Evolutionary conservation across 2,888 invertebrate genomes (phyloP).

Genomic region (Dascillus cervinus): DNA sequence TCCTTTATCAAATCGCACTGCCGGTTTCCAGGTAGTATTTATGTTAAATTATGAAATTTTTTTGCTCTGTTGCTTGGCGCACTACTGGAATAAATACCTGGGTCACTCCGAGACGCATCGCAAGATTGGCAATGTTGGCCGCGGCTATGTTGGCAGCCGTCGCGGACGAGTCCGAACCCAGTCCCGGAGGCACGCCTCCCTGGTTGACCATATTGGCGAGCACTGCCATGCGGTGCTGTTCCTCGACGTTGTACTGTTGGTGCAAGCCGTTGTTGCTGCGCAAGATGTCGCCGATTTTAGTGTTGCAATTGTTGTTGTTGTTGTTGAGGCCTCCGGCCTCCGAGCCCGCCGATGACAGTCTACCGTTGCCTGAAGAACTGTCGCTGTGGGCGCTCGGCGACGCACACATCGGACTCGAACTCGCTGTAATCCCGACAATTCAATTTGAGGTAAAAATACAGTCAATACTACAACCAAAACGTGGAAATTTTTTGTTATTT

Average conservation of each 20-base stretch:
- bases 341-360: slow-evolving; percentile 72
- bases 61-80: no score
- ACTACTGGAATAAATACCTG: no score
- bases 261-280: slow-evolving; percentile 51
- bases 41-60: no score
- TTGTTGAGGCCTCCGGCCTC: slow-evolving; percentile 65
- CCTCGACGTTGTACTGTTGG: slow-evolving; percentile 58
- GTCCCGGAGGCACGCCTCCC: slow-evolving; percentile 51
- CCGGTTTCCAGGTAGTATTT: no score
- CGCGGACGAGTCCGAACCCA: slow-evolving; percentile 45
- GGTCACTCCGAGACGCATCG: slow-evolving; percentile 57
- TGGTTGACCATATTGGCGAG: slow-evolving; percentile 61
- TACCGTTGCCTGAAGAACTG: slow-evolving; percentile 73
- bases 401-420: slow-evolving; percentile 62
- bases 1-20: no score
- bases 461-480: no score
- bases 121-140: slow-evolving; percentile 63
- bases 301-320: slow-evolving; percentile 61
- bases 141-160: slow-evolving; percentile 60
- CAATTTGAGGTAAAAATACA: neutral
- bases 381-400: slow-evolving; percentile 83
- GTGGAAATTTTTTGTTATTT: no score
- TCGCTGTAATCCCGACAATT: slow-evolving; percentile 28
- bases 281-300: slow-evolving; percentile 46
- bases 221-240: slow-evolving; percentile 58